These are phyloP conservation scores for Eurytemora carolleeae DNA, from an alignment of 1,140 invertebrate genomes.

Conservation along the genomic window DNA sequence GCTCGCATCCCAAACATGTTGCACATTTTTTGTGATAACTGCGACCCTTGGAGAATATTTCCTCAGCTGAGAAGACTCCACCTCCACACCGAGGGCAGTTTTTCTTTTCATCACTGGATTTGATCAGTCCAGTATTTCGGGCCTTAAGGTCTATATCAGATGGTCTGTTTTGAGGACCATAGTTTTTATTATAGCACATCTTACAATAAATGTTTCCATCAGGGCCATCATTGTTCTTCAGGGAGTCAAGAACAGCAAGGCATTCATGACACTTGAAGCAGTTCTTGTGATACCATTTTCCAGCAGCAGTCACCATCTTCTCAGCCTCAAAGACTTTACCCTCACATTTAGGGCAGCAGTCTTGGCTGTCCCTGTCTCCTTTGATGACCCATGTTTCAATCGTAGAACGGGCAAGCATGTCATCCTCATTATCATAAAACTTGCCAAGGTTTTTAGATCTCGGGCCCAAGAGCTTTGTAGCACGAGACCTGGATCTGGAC, in stretches of 20 bases:
- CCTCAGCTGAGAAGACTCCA: conserved; percentile 70
- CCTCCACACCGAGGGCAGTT: conserved; percentile 66
- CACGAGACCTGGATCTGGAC: conserved; percentile 15
- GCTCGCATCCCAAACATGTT: conserved; percentile 1
- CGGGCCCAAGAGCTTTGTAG: not conserved
- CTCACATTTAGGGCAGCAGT: conserved; percentile 65
- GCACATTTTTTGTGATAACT: conserved; percentile 14
- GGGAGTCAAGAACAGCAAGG: conserved; percentile 73
- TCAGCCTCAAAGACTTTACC: conserved; percentile 61
- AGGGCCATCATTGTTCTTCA: conserved; percentile 71
- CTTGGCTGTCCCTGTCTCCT: conserved; percentile 42
- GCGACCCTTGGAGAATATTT: conserved; percentile 54
- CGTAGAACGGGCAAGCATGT: conserved; percentile 11
- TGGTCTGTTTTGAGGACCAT: conserved; percentile 39
- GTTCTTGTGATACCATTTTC: conserved; percentile 60
- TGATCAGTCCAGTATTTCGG: conserved; percentile 47
- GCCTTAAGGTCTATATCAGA: conserved; percentile 11
- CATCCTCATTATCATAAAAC: conserved; percentile 11
- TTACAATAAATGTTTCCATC: conserved; percentile 80
- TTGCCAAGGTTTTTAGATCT: not conserved
- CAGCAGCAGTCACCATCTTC: conserved; percentile 39
- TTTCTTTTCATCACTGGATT: conserved; percentile 48
- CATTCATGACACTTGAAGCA: conserved; percentile 94
- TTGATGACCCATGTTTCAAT: conserved; percentile 54
- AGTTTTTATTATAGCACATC: conserved; percentile 53